Conservation (phyloP, 2,888 invertebrate species). For the Nemapogon koenigi region DNA sequence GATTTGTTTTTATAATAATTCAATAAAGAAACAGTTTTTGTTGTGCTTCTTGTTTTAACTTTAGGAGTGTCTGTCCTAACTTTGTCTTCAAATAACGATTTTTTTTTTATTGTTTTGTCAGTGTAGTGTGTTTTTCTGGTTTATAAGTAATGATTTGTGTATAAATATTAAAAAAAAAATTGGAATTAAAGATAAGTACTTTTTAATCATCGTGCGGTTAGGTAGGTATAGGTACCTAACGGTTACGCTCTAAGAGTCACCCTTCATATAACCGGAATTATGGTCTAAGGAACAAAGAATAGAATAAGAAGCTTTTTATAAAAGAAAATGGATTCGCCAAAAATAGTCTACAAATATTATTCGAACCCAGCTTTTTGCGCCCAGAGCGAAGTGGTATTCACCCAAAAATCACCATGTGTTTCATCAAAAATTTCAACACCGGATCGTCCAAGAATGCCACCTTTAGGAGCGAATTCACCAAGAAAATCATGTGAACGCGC, state of each 20-base stretch:
- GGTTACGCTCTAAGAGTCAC: conserved; percentile 31
- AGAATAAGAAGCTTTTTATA: conserved; percentile 15
- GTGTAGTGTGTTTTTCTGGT: too few species aligned
- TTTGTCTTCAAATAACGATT: too few species aligned
- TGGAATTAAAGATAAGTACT: too few species aligned
- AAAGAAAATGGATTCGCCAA: conserved; percentile 57
- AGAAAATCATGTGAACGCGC: conserved; percentile 35
- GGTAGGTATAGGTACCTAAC: too few species aligned
- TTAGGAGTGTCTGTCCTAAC: too few species aligned
- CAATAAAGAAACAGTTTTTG: too few species aligned
- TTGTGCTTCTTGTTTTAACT: too few species aligned
- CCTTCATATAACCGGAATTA: conserved; percentile 29
- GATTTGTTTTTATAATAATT: too few species aligned
- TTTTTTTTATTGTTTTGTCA: too few species aligned
- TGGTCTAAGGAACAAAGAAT: conserved; percentile 29
- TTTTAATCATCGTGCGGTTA: too few species aligned
- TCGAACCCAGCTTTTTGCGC: conserved; percentile 83
- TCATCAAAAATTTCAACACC: conserved; percentile 34
- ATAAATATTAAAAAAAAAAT: too few species aligned
- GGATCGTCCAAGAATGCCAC: conserved; percentile 39
- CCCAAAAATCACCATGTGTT: conserved; percentile 40
- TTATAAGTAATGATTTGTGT: too few species aligned
- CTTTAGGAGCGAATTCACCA: conserved; percentile 52
- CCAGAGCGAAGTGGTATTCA: conserved; percentile 70
- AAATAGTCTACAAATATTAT: conserved; percentile 69